Conservation (phyloP, 2,888 invertebrate species). For the Dastarcus helophoroides region DNA sequence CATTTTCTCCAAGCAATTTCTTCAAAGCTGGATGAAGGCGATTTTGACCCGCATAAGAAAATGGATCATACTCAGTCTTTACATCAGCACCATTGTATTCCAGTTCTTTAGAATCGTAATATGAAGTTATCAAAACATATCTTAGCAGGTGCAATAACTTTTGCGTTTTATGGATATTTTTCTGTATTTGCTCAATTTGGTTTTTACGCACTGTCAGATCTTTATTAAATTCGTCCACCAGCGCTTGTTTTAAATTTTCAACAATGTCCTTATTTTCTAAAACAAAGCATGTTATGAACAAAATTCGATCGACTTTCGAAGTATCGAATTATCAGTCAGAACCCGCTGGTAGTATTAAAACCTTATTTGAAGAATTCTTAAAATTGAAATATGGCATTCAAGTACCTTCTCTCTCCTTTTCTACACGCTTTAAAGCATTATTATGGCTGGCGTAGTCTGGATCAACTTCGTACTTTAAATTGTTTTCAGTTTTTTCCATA, state of each 20-base stretch:
- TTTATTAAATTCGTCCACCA: constrained; percentile 58
- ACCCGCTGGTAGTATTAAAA: background rate
- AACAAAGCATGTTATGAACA: constrained; percentile 16
- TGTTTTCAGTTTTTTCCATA: constrained; percentile 8
- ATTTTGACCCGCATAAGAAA: constrained; percentile 28
- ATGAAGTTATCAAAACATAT: constrained; percentile 47
- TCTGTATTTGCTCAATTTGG: constrained; percentile 60
- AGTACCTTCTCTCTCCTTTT: constrained; percentile 27
- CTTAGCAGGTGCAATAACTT: constrained; percentile 48
- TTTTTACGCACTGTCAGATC: constrained; percentile 58
- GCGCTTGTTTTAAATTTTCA: constrained; percentile 52
- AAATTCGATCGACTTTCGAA: too few relatives aligned
- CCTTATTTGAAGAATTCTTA: constrained; percentile 3
- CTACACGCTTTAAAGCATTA: constrained; percentile 23
- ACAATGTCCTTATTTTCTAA: constrained; percentile 39
- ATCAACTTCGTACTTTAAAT: constrained; percentile 19
- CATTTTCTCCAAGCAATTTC: constrained; percentile 53
- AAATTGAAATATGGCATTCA: constrained; percentile 5
- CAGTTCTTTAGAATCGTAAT: constrained; percentile 46
- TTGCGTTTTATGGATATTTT: constrained; percentile 46
- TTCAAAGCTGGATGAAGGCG: constrained; percentile 67
- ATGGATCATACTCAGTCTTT: constrained; percentile 20
- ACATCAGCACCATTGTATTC: constrained; percentile 32
- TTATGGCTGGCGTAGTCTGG: constrained; percentile 28
- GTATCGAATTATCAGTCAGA: background rate